Conservation (phyloP, 2,888 invertebrate species). For the Sussaba pulchella region DNA sequence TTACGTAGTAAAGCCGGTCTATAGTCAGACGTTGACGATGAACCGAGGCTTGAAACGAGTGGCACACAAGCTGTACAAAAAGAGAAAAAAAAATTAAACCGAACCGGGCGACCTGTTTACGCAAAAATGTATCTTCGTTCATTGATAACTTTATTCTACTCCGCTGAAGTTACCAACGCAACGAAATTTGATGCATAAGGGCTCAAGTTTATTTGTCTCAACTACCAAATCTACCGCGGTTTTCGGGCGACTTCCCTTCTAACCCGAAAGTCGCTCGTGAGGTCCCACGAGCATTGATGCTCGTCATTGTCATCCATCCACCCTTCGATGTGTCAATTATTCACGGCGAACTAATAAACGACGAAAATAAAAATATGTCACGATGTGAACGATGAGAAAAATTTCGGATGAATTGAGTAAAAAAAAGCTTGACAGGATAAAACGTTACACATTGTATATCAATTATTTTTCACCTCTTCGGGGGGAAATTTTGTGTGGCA, state of each 20-base stretch:
- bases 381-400: no score
- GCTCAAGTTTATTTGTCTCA: slow-evolving; percentile 9
- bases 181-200: not conserved
- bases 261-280: not conserved
- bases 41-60: not conserved
- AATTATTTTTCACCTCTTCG: no score
- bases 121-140: not conserved
- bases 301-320: not conserved
- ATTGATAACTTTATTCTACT: not conserved
- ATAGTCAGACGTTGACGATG: not conserved
- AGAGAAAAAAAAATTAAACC: slow-evolving; percentile 1
- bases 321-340: not conserved
- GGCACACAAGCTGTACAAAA: not conserved
- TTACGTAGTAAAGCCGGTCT: not conserved
- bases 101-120: not conserved
- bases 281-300: not conserved
- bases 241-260: not conserved
- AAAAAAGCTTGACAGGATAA: no score
- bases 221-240: slow-evolving; percentile 2
- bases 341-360: not conserved
- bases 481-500: no score
- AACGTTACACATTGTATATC: no score
- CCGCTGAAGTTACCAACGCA: not conserved
- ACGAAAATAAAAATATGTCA: no score
- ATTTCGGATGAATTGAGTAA: no score